Conservation (phyloP, 1,140 invertebrate genomes). For the Idris sp. region DNA sequence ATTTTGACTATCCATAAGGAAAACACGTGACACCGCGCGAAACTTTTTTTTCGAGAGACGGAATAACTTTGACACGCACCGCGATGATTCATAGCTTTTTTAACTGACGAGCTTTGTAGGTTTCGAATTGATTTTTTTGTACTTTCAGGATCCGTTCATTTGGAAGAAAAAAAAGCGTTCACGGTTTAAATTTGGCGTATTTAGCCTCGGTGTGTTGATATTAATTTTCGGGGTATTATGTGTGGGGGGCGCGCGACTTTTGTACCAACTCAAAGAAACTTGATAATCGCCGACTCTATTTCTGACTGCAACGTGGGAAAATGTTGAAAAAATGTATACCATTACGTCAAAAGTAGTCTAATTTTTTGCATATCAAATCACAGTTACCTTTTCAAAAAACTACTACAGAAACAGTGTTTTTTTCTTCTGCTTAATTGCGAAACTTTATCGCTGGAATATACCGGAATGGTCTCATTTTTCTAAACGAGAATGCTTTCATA, state of each 20-base stretch:
- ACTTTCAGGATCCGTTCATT: not conserved
- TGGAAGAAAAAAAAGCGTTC: constrained; percentile 13
- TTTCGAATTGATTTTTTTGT: constrained; percentile 29
- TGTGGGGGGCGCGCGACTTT: constrained; percentile 22
- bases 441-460: constrained; percentile 26
- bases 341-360: too few relatives aligned
- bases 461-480: too few relatives aligned
- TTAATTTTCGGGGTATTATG: constrained; percentile 34
- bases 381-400: too few relatives aligned
- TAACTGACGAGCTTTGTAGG: constrained; percentile 29
- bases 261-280: constrained; percentile 16
- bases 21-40: constrained; percentile 35
- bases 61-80: constrained; percentile 50
- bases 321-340: too few relatives aligned
- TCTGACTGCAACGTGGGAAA: constrained; percentile 15
- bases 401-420: too few relatives aligned
- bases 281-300: constrained; percentile 12
- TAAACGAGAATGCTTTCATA: constrained; percentile 45
- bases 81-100: constrained; percentile 48
- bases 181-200: constrained; percentile 26
- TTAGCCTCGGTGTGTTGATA: constrained; percentile 15
- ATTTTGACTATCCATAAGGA: constrained; percentile 55
- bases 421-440: constrained; percentile 25
- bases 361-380: too few relatives aligned
- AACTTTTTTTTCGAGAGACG: constrained; percentile 30